These are phyloP conservation scores for Pharmacophagus antenor DNA, from an alignment of 2,888 invertebrate species.

Conservation along the genomic window DNA sequence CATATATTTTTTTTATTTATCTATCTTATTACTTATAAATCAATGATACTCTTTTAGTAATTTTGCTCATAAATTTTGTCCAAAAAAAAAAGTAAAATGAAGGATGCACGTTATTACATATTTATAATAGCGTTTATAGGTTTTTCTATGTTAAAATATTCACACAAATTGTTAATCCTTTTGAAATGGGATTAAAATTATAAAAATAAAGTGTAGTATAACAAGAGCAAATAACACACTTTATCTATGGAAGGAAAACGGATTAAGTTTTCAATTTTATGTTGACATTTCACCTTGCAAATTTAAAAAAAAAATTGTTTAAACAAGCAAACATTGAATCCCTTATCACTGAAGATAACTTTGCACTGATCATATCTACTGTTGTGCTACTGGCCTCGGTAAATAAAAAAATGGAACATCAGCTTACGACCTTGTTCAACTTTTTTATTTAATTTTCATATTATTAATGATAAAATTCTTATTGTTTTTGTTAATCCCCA, in stretches of 20 bases:
- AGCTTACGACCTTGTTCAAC: slow-evolving; percentile 6
- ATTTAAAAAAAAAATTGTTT: slow-evolving; percentile 16
- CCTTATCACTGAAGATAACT: slow-evolving; percentile 24
- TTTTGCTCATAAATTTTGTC: too few species aligned
- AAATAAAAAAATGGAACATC: slow-evolving; percentile 22
- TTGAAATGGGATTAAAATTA: background rate
- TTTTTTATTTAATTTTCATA: background rate
- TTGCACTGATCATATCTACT: slow-evolving; percentile 18
- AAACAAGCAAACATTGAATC: slow-evolving; percentile 22
- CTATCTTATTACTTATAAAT: too few species aligned
- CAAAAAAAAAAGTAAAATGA: too few species aligned
- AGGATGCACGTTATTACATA: too few species aligned
- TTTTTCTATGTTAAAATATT: background rate
- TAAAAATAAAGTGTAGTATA: too few species aligned
- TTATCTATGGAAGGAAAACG: background rate
- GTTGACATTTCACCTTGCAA: slow-evolving; percentile 15
- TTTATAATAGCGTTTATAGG: background rate
- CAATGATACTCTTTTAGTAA: too few species aligned
- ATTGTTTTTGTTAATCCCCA: background rate
- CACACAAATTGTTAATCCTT: background rate
- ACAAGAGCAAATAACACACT: background rate
- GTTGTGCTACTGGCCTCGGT: slow-evolving; percentile 24
- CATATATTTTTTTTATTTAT: background rate
- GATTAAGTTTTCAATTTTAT: background rate
- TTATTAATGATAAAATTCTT: background rate